These are phyloP conservation scores for Pachypanchax playfairii DNA, from an alignment of 2,113 vertebrate genomes.

Conservation along the genomic window DNA sequence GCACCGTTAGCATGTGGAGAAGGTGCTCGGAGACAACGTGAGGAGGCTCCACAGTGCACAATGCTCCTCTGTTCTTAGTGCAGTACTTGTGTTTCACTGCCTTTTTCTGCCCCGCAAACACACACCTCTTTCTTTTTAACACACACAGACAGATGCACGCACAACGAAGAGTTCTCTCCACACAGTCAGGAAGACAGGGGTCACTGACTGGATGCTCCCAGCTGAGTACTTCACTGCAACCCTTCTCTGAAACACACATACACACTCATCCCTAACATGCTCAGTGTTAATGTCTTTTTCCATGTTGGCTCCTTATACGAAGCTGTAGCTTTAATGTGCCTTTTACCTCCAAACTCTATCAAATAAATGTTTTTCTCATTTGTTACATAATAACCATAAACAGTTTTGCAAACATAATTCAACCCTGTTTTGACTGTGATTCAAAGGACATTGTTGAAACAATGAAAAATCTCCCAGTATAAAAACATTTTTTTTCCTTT, in stretches of 20 bases:
- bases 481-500: neutral
- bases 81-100: slow-evolving; percentile 43
- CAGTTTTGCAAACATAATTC: neutral
- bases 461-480: neutral
- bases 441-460: neutral
- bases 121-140: slow-evolving; percentile 13
- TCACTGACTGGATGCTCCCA: slow-evolving; percentile 77
- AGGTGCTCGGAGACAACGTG: slow-evolving; percentile 27
- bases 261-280: slow-evolving; percentile 19
- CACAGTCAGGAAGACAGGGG: slow-evolving; percentile 77
- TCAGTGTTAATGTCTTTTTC: slow-evolving; percentile 70
- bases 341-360: slow-evolving; percentile 32
- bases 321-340: slow-evolving; percentile 27
- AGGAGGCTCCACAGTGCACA: slow-evolving; percentile 62
- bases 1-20: slow-evolving; percentile 53
- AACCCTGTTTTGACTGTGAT: neutral
- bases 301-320: slow-evolving; percentile 50
- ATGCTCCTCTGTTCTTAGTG: slow-evolving; percentile 77
- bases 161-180: slow-evolving; percentile 63
- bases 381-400: slow-evolving; percentile 22
- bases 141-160: slow-evolving; percentile 36
- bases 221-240: slow-evolving; percentile 69
- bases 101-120: slow-evolving; percentile 49
- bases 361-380: slow-evolving; percentile 36
- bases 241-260: slow-evolving; percentile 58